phyloP scores from a whole-genome alignment of 2,113 vertebrate species.

The Atherinomorus stipes region DNA sequence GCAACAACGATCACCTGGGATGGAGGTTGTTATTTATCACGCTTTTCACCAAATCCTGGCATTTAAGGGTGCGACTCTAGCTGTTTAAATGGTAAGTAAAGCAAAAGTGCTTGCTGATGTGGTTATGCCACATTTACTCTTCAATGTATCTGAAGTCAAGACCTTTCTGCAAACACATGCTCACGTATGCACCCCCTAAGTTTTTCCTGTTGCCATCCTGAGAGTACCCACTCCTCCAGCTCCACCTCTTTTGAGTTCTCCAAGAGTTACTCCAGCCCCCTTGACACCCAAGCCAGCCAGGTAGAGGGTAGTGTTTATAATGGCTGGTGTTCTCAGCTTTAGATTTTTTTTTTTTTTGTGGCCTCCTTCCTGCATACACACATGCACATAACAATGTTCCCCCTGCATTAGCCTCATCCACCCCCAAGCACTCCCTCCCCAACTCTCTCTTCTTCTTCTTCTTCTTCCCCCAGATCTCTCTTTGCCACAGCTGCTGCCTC shows the following conservation, averaged over 20 bases:
- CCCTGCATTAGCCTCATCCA: conserved; percentile 60
- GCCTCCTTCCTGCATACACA: conserved; percentile 36
- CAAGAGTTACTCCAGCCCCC: conserved; percentile 54
- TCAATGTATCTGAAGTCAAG: conserved; percentile 42
- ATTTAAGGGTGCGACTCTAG: conserved; percentile 26
- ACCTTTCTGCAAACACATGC: conserved; percentile 46
- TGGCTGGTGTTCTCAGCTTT: conserved; percentile 63
- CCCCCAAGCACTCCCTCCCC: conserved; percentile 60
- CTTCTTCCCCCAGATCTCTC: conserved; percentile 73
- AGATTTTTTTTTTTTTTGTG: conserved; percentile 41
- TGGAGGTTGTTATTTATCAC: conserved; percentile 54
- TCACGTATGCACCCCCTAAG: conserved; percentile 16
- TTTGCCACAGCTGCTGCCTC: conserved; percentile 83
- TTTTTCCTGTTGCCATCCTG: conserved; percentile 50
- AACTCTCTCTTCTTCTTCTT: conserved; percentile 53
- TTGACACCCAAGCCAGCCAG: conserved; percentile 67
- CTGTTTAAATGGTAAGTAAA: conserved; percentile 44
- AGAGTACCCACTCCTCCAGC: conserved; percentile 6
- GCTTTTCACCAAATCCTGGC: conserved; percentile 45
- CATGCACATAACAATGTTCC: conserved; percentile 56
- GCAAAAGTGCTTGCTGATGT: conserved; percentile 53
- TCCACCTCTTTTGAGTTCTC: conserved; percentile 39
- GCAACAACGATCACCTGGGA: conserved; percentile 70
- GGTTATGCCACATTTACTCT: conserved; percentile 47
- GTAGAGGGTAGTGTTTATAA: conserved; percentile 64